Base-by-base conservation (phyloP, 2,888 invertebrate species). In the Anoplius nigerrimus region DNA sequence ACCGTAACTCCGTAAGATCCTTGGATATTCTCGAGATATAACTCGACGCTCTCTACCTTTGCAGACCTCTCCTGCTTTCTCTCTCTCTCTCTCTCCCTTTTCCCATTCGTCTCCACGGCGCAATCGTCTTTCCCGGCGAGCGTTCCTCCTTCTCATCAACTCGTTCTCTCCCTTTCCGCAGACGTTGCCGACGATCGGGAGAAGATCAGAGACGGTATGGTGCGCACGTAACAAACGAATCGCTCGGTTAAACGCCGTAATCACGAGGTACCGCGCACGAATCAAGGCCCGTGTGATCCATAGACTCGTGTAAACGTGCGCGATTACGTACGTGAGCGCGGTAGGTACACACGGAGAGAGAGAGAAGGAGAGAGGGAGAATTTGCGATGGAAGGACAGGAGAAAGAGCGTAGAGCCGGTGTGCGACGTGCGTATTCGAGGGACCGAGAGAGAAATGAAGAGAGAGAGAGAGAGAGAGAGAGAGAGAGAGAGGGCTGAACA, bases 201-300 rank as follows among this genome's bases (percentile, higher is more conserved):
- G 20, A 27, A 56, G 34, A 56, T 18, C 43, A 43, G 16, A 45
- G 66, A 62, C 42, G 51, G n/a, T 51, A 59, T 52, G 48, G 62
- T 74, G 74, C 57, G 65, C 78, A 74, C 77, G 78, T 79, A 80
- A 69, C 75, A 70, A 77, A 78, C 72, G 81, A 81, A 77, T 80
- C 76, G 79, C 79, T 78, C 78, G 76, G 76, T 76, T 82, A 79
- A 84, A 76, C 76, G 78, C 72, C 65, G 76, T 84, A 82, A 84
- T 84, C 80, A 82, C 79, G 75, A 80, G 78, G 69, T 70, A 70
- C 67, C 66, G 57, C 60, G 66, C 67, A 73, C 69, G 79, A 83
- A 77, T 80, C 77, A 74, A 79, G 72, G 68, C 51, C 65, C 65
- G 74, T 67, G 75, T 74, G 69, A 67, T 72, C 56, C 70, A 64